A percentile compares a stretch with the other conserved stretches of the same genome.
phyloP scores from a whole-genome alignment of 2,888 invertebrate genomes.

The Drosophila paranaensis region DNA sequence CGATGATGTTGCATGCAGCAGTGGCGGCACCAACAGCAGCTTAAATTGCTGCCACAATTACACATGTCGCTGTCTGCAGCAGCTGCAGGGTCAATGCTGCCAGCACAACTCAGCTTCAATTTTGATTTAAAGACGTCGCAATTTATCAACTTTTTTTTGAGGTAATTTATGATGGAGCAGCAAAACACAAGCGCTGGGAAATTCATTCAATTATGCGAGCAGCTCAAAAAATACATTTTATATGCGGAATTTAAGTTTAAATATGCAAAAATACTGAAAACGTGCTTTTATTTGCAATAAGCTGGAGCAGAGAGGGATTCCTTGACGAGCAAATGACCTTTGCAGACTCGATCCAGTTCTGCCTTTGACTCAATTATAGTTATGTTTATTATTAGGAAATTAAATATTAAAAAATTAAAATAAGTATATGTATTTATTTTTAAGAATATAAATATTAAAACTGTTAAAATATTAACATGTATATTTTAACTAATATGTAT shows the following conservation, averaged over 20 bases:
- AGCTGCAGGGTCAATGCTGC: slow-evolving; percentile 75
- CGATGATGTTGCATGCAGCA: slow-evolving; percentile 65
- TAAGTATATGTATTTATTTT: too few species aligned
- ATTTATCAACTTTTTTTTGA: not conserved
- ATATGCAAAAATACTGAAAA: not conserved
- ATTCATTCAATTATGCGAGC: not conserved
- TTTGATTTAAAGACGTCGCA: slow-evolving; percentile 47
- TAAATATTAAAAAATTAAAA: too few species aligned
- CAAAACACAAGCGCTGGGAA: not conserved
- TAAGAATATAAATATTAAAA: too few species aligned
- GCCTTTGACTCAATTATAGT: too few species aligned
- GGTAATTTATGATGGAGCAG: not conserved
- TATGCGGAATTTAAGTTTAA: not conserved
- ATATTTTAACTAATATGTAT: too few species aligned
- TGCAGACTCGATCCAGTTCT: too few species aligned
- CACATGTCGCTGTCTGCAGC: slow-evolving; percentile 67
- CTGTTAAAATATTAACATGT: too few species aligned
- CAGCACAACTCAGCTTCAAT: slow-evolving; percentile 46
- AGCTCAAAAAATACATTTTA: not conserved
- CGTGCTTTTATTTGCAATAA: not conserved
- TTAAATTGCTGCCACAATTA: slow-evolving; percentile 80
- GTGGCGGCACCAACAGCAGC: slow-evolving; percentile 39
- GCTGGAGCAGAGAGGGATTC: too few species aligned
- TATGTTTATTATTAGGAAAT: too few species aligned
- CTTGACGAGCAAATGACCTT: too few species aligned